phyloP scores from a whole-genome alignment of 2,113 vertebrate species.

The Cheirogaleus medius region DNA sequence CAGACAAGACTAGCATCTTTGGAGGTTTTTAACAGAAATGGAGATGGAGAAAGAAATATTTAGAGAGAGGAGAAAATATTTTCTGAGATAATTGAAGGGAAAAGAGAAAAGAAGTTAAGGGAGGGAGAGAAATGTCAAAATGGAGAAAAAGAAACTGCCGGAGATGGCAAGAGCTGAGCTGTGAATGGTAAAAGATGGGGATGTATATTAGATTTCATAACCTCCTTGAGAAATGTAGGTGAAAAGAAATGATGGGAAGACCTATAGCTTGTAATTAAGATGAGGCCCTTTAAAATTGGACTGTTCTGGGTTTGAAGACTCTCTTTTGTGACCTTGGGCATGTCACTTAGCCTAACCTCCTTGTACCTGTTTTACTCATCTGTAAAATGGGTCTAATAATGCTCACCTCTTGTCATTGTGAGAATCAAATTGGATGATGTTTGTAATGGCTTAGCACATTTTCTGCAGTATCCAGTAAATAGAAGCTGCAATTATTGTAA shows the following conservation, averaged over 20 bases:
- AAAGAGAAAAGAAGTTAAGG: neutral
- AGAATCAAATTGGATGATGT: neutral
- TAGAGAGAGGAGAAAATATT: conserved; percentile 6
- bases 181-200: neutral
- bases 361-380: neutral
- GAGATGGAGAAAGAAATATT: neutral
- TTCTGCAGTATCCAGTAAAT: neutral
- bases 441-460: neutral
- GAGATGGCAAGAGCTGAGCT: neutral
- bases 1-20: neutral
- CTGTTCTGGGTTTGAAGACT: neutral
- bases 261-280: neutral
- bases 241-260: neutral
- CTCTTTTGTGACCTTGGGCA: neutral
- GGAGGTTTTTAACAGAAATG: conserved; percentile 21
- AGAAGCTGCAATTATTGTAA: neutral
- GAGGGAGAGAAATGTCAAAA: neutral
- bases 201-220: neutral
- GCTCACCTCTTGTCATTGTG: neutral
- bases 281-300: neutral
- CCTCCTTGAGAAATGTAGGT: neutral
- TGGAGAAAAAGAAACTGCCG: neutral
- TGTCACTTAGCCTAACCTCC: neutral
- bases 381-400: neutral
- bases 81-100: neutral